Evolutionary conservation across 2,113 vertebrate genomes (phyloP).

Genomic region (Micronisus gabar): DNA sequence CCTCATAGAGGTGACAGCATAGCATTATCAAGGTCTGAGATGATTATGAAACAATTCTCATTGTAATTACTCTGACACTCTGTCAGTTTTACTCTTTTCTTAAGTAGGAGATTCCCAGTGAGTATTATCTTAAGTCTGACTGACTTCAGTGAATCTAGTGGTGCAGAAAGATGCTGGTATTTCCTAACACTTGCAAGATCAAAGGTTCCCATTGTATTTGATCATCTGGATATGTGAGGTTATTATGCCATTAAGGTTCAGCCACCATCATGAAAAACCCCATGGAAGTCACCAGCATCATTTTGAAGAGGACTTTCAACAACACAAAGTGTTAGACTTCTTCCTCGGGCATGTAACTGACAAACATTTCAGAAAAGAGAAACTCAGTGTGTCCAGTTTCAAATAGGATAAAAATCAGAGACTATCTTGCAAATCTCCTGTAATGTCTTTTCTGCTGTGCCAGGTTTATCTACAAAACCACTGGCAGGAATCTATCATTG

Average conservation of each 20-base stretch:
- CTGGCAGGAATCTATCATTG: background rate
- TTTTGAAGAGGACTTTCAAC: background rate
- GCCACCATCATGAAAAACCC: background rate
- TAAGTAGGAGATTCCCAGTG: background rate
- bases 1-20: background rate
- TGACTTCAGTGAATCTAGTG: background rate
- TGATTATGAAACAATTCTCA: background rate
- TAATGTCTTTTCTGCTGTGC: background rate
- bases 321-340: background rate
- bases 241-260: background rate
- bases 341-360: background rate
- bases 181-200: background rate
- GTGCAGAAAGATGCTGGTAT: background rate
- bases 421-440: background rate
- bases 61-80: background rate
- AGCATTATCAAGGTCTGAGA: background rate
- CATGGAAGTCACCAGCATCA: background rate
- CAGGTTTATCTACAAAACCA: background rate
- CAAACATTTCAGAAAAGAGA: background rate
- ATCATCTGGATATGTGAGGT: background rate
- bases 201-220: background rate
- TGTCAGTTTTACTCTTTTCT: background rate
- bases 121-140: background rate
- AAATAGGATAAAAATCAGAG: background rate
- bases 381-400: background rate